Percentiles rank a stretch among this genome's conserved stretches.
Conservation (phyloP, 1,140 invertebrate genomes). For the Rhizoglyphus robini region DNA sequence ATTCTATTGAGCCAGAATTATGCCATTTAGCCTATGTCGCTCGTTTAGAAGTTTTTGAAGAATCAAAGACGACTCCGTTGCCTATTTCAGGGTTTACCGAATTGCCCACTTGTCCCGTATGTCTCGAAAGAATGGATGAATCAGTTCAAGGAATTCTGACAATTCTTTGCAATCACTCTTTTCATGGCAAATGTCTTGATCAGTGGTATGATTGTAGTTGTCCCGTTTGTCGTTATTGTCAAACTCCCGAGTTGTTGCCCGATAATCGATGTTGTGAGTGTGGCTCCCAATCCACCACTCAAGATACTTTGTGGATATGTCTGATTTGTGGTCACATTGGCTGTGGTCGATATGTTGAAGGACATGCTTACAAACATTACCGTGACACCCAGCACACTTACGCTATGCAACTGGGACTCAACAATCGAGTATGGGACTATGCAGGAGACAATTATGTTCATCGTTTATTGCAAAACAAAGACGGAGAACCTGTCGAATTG, state of each 20-base stretch:
- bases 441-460: slow-evolving; percentile 95
- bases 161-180: slow-evolving; percentile 95
- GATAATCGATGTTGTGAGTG: slow-evolving; percentile 74
- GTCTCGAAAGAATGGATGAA: slow-evolving; percentile 85
- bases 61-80: slow-evolving; percentile 41
- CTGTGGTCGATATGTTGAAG: slow-evolving; percentile 67
- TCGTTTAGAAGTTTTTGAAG: slow-evolving; percentile 59
- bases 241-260: slow-evolving; percentile 75
- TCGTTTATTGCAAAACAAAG: slow-evolving; percentile 87
- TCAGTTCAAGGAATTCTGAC: slow-evolving; percentile 92
- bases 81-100: slow-evolving; percentile 63
- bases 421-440: slow-evolving; percentile 96
- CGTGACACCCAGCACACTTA: slow-evolving; percentile 89
- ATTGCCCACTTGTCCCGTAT: slow-evolving; percentile 93
- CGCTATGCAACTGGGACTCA: slow-evolving; percentile 72
- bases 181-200: slow-evolving; percentile 82
- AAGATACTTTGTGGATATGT: slow-evolving; percentile 75
- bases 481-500: slow-evolving; percentile 86
- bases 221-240: slow-evolving; percentile 61
- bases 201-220: slow-evolving; percentile 63
- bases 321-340: slow-evolving; percentile 96
- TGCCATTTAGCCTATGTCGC: slow-evolving; percentile 93
- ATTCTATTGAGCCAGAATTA: slow-evolving; percentile 75
- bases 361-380: slow-evolving; percentile 71
- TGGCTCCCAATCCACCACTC: slow-evolving; percentile 39